Base-by-base conservation (phyloP, 2,888 invertebrate genomes). In the Conops quadrifasciatus region DNA sequence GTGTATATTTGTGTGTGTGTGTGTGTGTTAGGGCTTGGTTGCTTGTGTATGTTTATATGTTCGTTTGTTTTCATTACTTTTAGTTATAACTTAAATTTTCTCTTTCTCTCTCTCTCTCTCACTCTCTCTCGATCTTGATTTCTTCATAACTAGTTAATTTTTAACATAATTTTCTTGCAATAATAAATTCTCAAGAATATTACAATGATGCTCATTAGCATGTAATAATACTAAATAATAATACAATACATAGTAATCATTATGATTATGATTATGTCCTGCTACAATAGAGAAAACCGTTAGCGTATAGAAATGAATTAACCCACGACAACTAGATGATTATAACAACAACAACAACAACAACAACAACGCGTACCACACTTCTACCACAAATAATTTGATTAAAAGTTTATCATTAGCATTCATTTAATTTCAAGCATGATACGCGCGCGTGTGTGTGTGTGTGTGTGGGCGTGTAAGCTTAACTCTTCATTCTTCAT, bases 111-210 rank as follows among this genome's bases (percentile, higher is more conserved):
- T 36, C 9, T 36, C 36, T 36, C 36, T 36, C 36, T 36, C 36
- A 7, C 36, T 36, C 36, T 36, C 36, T 36, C 36, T 36, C 36
- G 36, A 36, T 36, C 4, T 36, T 36, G 36, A 36, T 9, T 36
- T 36, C 36, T 36, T 36, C 9, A 9, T 36, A 36, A 7, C 36
- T 36, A 36, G 9, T 36, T 36, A 36, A 36, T 36, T 36, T 36
- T 36, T 26, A 15, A 2, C 13, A 26, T 58, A 26, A 24, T 58
- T 58, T 49, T 24, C 7, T n/a, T n/a, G n/a, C n/a, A n/a, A 26
- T 58, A 58, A 58, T 58, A 58, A 58, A 58, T 58, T 58, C 5
- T 58, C 21, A 58, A 21, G 11, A 53, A 53, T 53, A 28, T 28
- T 9, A 28, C 24, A 24, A 21, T 1, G 49, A 16, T 49, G 2